phyloP scores from a whole-genome alignment of 2,797 vertebrate species.

The Ficedula albicollis region DNA sequence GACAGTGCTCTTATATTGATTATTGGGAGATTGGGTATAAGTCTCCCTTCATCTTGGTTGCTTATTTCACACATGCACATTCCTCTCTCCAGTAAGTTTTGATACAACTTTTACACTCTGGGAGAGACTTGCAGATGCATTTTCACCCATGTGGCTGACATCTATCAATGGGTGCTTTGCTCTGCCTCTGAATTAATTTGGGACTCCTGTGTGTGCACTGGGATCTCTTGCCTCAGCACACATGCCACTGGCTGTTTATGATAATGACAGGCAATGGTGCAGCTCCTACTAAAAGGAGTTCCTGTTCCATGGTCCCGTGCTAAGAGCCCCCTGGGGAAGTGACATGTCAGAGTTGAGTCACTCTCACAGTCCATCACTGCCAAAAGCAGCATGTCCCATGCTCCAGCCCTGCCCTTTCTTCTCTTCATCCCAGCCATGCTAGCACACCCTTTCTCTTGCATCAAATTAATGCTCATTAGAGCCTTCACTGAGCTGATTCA shows the following conservation, averaged over 20 bases:
- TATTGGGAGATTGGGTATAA: background rate
- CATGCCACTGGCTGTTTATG: background rate
- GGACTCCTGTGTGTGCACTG: background rate
- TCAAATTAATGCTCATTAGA: slow-evolving; percentile 21
- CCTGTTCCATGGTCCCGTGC: background rate
- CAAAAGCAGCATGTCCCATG: background rate
- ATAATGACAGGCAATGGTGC: background rate
- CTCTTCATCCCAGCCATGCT: background rate
- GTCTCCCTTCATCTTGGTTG: background rate
- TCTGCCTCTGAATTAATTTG: background rate
- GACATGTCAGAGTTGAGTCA: background rate
- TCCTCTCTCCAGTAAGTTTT: background rate
- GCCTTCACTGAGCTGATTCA: slow-evolving; percentile 20
- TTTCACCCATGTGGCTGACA: background rate
- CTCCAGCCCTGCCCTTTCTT: background rate
- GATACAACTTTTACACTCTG: background rate
- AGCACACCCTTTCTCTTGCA: background rate
- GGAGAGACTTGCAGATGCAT: background rate
- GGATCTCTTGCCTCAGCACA: background rate
- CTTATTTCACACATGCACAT: background rate
- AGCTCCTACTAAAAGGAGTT: background rate
- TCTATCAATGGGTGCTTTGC: background rate
- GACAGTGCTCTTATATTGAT: background rate
- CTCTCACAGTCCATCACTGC: background rate
- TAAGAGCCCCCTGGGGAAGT: background rate